A percentile compares a stretch with the other conserved stretches of the same genome.
These are phyloP conservation scores for Cuculus canorus DNA, from an alignment of 2,797 vertebrate species.

Conservation along the genomic window DNA sequence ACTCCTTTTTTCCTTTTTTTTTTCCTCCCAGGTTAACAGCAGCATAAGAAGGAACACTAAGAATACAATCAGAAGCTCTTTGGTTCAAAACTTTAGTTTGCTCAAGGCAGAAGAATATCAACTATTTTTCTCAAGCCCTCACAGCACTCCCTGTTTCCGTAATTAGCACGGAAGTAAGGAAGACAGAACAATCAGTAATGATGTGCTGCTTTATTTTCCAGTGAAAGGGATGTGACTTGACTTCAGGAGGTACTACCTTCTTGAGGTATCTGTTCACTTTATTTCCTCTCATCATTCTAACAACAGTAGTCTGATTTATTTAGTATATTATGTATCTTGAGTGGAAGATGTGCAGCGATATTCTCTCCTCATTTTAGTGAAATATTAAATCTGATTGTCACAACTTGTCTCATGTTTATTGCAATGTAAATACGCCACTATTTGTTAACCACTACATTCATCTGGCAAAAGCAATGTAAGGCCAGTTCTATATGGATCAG, in stretches of 20 bases:
- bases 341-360: neutral
- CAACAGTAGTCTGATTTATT: neutral
- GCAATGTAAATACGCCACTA: neutral
- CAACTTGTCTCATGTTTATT: neutral
- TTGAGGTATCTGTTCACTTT: neutral
- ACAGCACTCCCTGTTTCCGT: neutral
- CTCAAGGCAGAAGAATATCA: neutral
- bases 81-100: neutral
- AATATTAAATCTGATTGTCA: neutral
- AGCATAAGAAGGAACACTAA: neutral
- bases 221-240: neutral
- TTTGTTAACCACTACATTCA: neutral
- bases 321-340: fast-evolving
- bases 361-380: neutral
- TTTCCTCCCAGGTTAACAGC: neutral
- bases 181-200: neutral
- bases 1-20: neutral
- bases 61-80: neutral
- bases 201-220: neutral
- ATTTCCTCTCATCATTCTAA: neutral
- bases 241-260: neutral
- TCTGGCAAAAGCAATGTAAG: neutral
- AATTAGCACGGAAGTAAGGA: neutral
- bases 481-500: neutral
- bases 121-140: neutral